Evolutionary conservation across 2,888 invertebrate species (phyloP).

Genomic region (Lepidocyrtoides sp.): DNA sequence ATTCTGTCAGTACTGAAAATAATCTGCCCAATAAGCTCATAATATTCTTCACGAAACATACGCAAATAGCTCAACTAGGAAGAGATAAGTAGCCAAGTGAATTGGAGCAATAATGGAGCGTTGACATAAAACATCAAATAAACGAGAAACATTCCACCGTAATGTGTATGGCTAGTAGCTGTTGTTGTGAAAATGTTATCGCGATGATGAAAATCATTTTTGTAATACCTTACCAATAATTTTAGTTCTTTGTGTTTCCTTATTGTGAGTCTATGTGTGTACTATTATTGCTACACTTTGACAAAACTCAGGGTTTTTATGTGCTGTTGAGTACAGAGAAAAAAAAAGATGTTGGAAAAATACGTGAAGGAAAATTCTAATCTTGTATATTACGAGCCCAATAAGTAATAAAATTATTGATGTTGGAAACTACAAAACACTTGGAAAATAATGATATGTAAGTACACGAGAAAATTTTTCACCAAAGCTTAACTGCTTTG

Average conservation of each 20-base stretch:
- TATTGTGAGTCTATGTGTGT: not conserved
- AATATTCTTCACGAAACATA: not conserved
- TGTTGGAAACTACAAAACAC: not conserved
- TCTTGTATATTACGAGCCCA: not conserved
- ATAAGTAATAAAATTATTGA: not conserved
- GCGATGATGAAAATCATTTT: not conserved
- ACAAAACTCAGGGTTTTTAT: not conserved
- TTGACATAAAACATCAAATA: not conserved
- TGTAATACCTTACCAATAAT: not conserved
- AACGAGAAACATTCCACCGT: not conserved
- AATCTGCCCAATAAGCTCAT: not conserved
- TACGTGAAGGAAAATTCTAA: not conserved
- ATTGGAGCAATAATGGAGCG: not conserved
- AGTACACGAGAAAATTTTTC: not conserved
- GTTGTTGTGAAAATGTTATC: constrained; percentile 1
- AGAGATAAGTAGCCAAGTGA: not conserved
- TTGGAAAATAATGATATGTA: not conserved
- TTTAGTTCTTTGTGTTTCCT: not conserved
- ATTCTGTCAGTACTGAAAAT: not conserved
- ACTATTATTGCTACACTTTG: not conserved
- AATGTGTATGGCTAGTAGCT: too few species aligned
- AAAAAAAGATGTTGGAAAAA: not conserved
- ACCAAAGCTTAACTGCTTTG: not conserved
- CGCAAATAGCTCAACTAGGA: not conserved
- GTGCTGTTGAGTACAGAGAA: not conserved